phyloP scores from a whole-genome alignment of 2,888 invertebrate genomes.

The Incurvaria masculella region DNA sequence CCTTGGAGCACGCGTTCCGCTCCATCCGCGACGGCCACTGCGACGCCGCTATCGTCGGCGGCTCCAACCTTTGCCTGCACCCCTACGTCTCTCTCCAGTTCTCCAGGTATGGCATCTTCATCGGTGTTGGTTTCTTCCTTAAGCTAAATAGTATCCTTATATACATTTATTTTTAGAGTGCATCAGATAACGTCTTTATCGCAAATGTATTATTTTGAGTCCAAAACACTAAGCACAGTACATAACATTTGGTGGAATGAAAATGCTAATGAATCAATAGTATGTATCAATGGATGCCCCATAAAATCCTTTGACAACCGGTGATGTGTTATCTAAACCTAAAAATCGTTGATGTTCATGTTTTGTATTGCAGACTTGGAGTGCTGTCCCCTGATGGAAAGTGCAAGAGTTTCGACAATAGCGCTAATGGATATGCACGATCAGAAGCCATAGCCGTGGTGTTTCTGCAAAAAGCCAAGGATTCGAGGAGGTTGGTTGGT shows the following conservation, averaged over 20 bases:
- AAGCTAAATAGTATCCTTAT: no score
- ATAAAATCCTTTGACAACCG: no score
- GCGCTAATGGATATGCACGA: conserved; percentile 79
- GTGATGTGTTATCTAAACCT: no score
- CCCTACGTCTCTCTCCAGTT: conserved; percentile 90
- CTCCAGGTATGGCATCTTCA: conserved; percentile 57
- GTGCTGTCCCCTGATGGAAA: conserved; percentile 80
- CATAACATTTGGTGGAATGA: no score
- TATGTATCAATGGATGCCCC: no score
- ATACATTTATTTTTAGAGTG: no score
- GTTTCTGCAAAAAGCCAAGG: conserved; percentile 68
- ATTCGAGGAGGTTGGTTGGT: conserved; percentile 58
- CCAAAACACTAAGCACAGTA: no score
- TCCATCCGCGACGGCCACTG: conserved; percentile 77
- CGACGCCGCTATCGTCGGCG: conserved; percentile 88
- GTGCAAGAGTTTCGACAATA: conserved; percentile 88
- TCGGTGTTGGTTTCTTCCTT: no score
- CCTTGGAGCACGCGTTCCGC: conserved; percentile 77
- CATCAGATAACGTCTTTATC: no score
- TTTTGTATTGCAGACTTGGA: conserved; percentile 57
- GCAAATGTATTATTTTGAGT: no score
- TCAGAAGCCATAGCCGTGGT: conserved; percentile 73
- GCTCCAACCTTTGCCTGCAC: conserved; percentile 80
- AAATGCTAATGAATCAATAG: no score
- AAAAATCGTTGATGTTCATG: conserved; percentile 2